Percentiles rank a stretch among this genome's conserved stretches.
Evolutionary conservation across 1,140 invertebrate genomes (phyloP).

Genomic region (Drosophila melanogaster): Release_6_plus_ISO1_MT NT_033779.5:20771001-20771500

Average conservation of each 20-base stretch:
- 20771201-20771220: constrained; percentile 80
- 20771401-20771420: constrained; percentile 83
- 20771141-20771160: constrained; percentile 78
- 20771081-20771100: constrained; percentile 9
- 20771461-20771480: constrained; percentile 72
- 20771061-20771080: constrained; percentile 12
- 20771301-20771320: constrained; percentile 84
- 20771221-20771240: constrained; percentile 85
- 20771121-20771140: constrained; percentile 79
- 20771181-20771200: constrained; percentile 77
- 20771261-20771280: constrained; percentile 74
- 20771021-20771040: constrained; percentile 3
- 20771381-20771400: constrained; percentile 81
- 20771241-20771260: constrained; percentile 84
- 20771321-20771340: constrained; percentile 75
- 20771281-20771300: constrained; percentile 83
- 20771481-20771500: constrained; percentile 78
- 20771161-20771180: constrained; percentile 77
- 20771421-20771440: constrained; percentile 80
- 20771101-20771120: constrained; percentile 79
- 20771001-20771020: constrained; percentile 1
- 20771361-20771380: constrained; percentile 68
- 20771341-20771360: constrained; percentile 76
- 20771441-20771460: constrained; percentile 79
- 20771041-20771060: neutral